Base-by-base conservation (phyloP, 2,888 invertebrate genomes). In the Carterocephalus palaemon region DNA sequence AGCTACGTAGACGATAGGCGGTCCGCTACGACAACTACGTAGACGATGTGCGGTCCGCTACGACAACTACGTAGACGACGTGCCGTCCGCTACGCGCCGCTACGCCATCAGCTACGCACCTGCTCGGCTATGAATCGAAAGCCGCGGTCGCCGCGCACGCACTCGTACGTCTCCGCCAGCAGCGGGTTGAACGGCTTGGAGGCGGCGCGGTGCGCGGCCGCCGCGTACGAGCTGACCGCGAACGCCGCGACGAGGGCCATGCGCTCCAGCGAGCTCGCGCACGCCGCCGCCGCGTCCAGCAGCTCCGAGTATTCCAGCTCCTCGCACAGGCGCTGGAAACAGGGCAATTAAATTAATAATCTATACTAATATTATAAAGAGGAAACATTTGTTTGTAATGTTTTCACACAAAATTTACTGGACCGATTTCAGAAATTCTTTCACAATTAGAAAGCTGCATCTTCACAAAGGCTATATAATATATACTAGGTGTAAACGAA, bases 121-220 rank as follows among this genome's bases (percentile, higher is more conserved):
- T 95, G 95, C 69, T 95, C 95, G 0, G 93, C 91, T 3, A 95
- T 66, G 69, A 93, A 95, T 48, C 90, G 79, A 87, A 95, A 95
- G 0, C 93, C 93, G 60, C 90, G 90, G 63, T 95, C 95, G 56
- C 92, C 92, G 1, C 95, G 67, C 20, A 92, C 89, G 64, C 92
- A 93, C 79, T 95, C 95, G 73, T 92, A 95, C 0, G 94, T 95
- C 86, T 95, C 95, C 0, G 92, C 93, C 17, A 95, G 85, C 42
- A 95, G 77, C 8, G 95, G 95, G 84, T 95, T 95, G 83, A 95
- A 95, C 1, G 95, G 95, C 69, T 95, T 95, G 65, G 92, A 92
- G 32, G 93, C 94, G 22, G 95, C 94, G 36, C 95, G 90, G 89
- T 93, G 79, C 79, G 92, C 57, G 88, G 91, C 62, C 80, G 92